phyloP scores from a whole-genome alignment of 2,113 vertebrate genomes.

The Sialia sialis region DNA sequence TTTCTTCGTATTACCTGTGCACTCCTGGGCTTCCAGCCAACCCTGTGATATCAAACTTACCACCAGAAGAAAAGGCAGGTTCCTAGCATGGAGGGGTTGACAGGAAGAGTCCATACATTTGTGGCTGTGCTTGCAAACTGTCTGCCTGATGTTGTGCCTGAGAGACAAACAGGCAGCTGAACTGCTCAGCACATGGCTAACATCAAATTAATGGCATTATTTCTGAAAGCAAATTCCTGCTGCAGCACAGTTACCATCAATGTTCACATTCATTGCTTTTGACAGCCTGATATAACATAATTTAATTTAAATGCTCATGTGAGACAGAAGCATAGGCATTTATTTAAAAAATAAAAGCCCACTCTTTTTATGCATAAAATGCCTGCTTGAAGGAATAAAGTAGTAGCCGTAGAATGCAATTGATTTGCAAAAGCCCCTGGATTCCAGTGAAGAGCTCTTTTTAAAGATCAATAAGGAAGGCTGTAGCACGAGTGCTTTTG shows the following conservation, averaged over 20 bases:
- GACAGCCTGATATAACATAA: constrained; percentile 6
- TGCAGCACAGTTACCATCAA: not conserved
- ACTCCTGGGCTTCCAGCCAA: not conserved
- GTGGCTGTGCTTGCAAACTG: not conserved
- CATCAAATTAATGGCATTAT: constrained; percentile 11
- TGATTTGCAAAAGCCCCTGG: not conserved
- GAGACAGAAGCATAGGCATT: not conserved
- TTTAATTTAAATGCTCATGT: constrained; percentile 19
- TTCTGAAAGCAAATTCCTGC: constrained; percentile 10
- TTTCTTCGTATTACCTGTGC: not conserved
- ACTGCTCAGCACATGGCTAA: not conserved
- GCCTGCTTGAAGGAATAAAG: not conserved
- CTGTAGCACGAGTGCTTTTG: not conserved
- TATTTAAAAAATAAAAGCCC: not conserved
- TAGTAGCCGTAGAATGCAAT: not conserved
- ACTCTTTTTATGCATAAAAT: not conserved
- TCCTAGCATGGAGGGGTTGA: not conserved
- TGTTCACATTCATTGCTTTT: constrained; percentile 35
- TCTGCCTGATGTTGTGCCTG: not conserved
- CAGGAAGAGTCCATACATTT: not conserved
- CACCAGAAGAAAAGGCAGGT: not conserved
- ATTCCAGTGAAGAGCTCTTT: not conserved
- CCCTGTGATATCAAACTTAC: not conserved
- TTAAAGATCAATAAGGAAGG: not conserved
- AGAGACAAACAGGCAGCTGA: not conserved